Evolutionary conservation across 2,888 invertebrate species (phyloP).

Genomic region (Apamea monoglypha): DNA sequence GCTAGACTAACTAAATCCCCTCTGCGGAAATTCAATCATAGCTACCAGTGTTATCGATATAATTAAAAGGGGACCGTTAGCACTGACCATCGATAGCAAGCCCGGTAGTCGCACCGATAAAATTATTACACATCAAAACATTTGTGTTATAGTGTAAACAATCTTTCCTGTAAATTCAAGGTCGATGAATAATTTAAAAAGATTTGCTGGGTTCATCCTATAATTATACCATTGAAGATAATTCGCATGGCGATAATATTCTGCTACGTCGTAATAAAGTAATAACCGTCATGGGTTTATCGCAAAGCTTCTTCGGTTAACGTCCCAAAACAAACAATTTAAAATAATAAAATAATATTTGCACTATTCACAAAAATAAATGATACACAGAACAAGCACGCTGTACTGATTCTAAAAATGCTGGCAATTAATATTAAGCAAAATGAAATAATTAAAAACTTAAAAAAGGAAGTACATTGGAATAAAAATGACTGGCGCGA

Average conservation of each 20-base stretch:
- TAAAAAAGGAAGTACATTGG: slow-evolving; percentile 55
- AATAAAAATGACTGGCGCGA: slow-evolving; percentile 72
- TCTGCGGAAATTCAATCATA: slow-evolving; percentile 72
- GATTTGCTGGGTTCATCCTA: slow-evolving; percentile 6
- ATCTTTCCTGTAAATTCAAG: slow-evolving; percentile 31
- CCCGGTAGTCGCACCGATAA: slow-evolving; percentile 33
- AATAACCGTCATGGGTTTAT: slow-evolving; percentile 15
- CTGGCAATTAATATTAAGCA: slow-evolving; percentile 54
- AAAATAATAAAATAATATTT: slow-evolving; percentile 32
- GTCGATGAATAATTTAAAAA: slow-evolving; percentile 15
- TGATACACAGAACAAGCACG: slow-evolving; percentile 44
- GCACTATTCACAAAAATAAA: slow-evolving; percentile 55
- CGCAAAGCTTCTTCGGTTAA: slow-evolving; percentile 35
- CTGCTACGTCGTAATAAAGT: slow-evolving; percentile 8
- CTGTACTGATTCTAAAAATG: slow-evolving; percentile 46
- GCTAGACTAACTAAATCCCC: slow-evolving; percentile 58
- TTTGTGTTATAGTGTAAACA: slow-evolving; percentile 40
- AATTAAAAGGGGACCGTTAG: slow-evolving; percentile 62
- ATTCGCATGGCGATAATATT: slow-evolving; percentile 14
- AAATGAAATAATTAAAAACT: slow-evolving; percentile 12
- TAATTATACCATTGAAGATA: slow-evolving; percentile 7
- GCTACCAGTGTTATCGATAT: slow-evolving; percentile 58
- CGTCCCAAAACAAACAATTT: slow-evolving; percentile 38
- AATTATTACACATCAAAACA: slow-evolving; percentile 45
- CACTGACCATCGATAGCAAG: slow-evolving; percentile 43